Evolutionary conservation across 2,797 vertebrate species (phyloP).

Genomic region (Manis pentadactyla): DNA sequence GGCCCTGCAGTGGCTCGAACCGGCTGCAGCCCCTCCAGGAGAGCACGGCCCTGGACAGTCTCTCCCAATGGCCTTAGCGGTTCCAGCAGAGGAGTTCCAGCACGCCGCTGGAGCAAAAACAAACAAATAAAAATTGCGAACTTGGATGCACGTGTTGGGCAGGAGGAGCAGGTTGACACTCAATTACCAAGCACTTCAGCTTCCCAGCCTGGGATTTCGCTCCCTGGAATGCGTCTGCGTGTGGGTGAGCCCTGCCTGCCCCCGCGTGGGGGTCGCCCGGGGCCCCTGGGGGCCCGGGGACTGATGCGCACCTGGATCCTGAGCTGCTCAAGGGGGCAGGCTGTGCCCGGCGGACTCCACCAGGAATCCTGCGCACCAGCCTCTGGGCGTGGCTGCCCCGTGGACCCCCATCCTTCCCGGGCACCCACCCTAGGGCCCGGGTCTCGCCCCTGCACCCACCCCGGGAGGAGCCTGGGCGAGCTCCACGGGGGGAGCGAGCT

Average conservation of each 20-base stretch:
- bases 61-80: not conserved
- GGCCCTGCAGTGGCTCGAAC: not conserved
- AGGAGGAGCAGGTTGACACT: not conserved
- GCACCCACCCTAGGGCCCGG: rapidly evolving
- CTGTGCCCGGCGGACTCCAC: rapidly evolving
- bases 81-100: not conserved
- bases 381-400: not conserved
- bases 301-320: not conserved
- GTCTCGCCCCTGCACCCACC: rapidly evolving
- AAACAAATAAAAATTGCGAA: not conserved
- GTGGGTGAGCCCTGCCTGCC: not conserved
- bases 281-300: too few relatives aligned
- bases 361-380: not conserved
- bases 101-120: not conserved
- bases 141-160: too few relatives aligned
- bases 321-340: not conserved
- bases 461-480: too few relatives aligned
- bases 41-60: too few relatives aligned
- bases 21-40: too few relatives aligned
- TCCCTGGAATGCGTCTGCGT: too few relatives aligned
- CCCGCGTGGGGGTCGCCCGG: too few relatives aligned
- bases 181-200: not conserved
- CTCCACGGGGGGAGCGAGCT: not conserved
- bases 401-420: rapidly evolving
- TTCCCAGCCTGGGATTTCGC: not conserved